A percentile compares a stretch with the other conserved stretches of the same genome.
These are phyloP conservation scores for Campoplex capitator DNA, from an alignment of 2,888 invertebrate genomes.

Conservation along the genomic window DNA sequence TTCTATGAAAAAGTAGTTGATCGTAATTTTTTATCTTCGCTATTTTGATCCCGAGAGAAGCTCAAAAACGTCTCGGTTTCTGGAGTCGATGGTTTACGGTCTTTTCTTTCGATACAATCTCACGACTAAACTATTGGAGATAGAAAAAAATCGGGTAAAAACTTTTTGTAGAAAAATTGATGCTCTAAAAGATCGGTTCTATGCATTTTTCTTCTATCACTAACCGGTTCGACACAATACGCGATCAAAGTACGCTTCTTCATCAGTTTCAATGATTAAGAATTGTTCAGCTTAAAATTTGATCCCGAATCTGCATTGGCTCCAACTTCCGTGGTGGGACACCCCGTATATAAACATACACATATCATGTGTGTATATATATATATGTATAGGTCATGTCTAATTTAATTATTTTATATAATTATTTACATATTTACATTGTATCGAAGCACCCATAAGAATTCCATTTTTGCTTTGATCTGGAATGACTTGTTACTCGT, in stretches of 20 bases:
- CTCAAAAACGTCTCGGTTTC: not conserved
- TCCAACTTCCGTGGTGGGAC: not conserved
- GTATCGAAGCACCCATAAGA: constrained; percentile 53
- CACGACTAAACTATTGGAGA: not conserved
- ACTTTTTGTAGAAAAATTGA: not conserved
- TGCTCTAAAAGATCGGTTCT: not conserved
- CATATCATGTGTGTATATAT: constrained; percentile 14
- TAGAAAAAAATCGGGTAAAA: not conserved
- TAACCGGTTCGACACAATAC: not conserved
- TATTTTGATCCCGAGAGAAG: not conserved
- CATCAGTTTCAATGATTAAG: not conserved
- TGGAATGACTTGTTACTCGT: constrained; percentile 30
- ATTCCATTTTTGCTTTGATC: constrained; percentile 21
- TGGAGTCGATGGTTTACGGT: not conserved
- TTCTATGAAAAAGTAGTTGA: not conserved
- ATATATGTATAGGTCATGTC: constrained; percentile 7
- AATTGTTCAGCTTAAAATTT: not conserved
- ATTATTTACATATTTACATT: constrained; percentile 71
- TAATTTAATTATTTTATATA: constrained; percentile 42
- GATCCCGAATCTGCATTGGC: not conserved
- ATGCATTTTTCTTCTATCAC: not conserved
- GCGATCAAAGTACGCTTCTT: not conserved
- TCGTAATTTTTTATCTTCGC: not conserved
- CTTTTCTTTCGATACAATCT: not conserved
- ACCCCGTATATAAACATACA: constrained; percentile 7